phyloP scores from a whole-genome alignment of 2,888 invertebrate species.

The Phortica okadai region DNA sequence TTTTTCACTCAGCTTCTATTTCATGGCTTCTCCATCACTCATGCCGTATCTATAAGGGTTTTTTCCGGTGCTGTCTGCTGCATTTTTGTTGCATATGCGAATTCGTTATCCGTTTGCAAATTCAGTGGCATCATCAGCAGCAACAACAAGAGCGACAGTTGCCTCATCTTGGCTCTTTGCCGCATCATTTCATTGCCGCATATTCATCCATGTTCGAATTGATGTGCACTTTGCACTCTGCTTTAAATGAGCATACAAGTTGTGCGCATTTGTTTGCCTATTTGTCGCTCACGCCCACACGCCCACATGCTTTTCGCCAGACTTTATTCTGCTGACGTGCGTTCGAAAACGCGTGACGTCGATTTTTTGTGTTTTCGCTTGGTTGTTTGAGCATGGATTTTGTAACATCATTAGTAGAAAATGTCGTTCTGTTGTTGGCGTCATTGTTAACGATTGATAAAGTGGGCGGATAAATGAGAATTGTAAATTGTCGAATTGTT shows the following conservation, averaged over 20 bases:
- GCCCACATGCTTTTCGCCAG: neutral
- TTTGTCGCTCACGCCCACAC: conserved; percentile 7
- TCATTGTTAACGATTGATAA: neutral
- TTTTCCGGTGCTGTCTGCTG: neutral
- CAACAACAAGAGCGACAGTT: neutral
- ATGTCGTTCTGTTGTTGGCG: neutral
- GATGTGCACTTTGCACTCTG: conserved; percentile 10
- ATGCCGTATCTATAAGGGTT: neutral
- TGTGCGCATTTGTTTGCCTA: conserved; percentile 14
- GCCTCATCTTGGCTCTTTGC: neutral
- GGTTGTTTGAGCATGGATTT: neutral
- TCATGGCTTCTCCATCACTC: neutral
- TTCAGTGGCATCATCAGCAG: neutral
- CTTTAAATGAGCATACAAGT: conserved; percentile 4
- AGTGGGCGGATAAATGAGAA: neutral
- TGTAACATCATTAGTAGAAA: neutral
- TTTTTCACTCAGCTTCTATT: neutral
- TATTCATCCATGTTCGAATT: neutral
- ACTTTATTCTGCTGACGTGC: neutral
- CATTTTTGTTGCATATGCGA: neutral
- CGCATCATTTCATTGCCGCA: neutral
- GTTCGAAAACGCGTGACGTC: neutral
- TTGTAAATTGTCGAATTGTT: too few species aligned
- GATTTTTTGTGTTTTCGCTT: neutral
- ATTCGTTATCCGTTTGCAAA: neutral